Evolutionary conservation across 2,113 vertebrate genomes (phyloP).

Genomic region (Sinocyclocheilus grahami): DNA sequence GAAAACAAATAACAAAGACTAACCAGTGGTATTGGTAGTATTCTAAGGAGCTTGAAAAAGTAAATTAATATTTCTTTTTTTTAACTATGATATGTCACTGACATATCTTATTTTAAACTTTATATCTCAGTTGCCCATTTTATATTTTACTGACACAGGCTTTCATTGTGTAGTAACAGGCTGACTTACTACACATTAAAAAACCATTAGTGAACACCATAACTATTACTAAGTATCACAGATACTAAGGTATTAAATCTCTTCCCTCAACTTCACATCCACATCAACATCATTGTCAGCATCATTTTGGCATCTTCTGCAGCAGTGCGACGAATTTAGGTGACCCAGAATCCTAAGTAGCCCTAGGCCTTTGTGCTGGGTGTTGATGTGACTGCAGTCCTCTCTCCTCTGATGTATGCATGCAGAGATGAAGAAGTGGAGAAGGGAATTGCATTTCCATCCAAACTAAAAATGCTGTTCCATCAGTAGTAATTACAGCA

Average conservation of each 20-base stretch:
- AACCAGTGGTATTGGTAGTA: background rate
- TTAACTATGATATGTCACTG: background rate
- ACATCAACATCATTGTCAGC: conserved; percentile 17
- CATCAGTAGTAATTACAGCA: background rate
- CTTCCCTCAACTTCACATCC: conserved; percentile 35
- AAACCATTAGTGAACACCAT: background rate
- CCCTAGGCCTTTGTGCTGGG: conserved; percentile 43
- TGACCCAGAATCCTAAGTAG: conserved; percentile 65
- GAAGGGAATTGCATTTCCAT: background rate
- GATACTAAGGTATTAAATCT: background rate
- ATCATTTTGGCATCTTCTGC: conserved; percentile 39
- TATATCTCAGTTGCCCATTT: background rate
- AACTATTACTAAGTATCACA: background rate
- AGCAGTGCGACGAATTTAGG: conserved; percentile 60
- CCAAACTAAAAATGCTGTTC: background rate
- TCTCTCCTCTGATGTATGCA: background rate
- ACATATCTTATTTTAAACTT: background rate
- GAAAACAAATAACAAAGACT: background rate
- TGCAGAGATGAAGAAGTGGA: conserved; percentile 37
- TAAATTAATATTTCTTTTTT: background rate
- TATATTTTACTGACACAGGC: background rate
- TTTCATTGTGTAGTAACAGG: background rate
- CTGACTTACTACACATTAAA: background rate
- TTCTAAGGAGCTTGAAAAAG: background rate
- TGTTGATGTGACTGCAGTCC: conserved; percentile 3